Conservation (phyloP, 2,113 vertebrate genomes). For the Crypturellus undulatus region DNA sequence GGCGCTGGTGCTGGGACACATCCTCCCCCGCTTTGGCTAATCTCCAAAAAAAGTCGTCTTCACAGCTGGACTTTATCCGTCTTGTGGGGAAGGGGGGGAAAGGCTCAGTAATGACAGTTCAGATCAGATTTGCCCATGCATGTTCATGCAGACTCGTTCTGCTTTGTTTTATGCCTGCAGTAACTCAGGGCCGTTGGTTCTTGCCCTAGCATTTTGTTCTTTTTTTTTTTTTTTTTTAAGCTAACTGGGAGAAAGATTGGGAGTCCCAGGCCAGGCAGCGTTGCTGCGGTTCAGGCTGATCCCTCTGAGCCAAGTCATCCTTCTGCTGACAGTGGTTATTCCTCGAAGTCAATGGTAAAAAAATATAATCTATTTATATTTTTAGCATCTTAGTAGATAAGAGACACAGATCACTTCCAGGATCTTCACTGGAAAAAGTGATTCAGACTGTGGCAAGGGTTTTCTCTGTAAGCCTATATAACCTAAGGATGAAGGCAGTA, state of each 20-base stretch:
- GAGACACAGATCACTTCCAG: conserved; percentile 3
- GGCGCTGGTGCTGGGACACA: conserved; percentile 34
- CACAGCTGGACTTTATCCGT: conserved; percentile 29
- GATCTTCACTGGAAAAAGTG: conserved; percentile 34
- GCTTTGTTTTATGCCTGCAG: not conserved
- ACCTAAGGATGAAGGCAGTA: not conserved
- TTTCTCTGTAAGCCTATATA: not conserved
- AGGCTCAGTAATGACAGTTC: conserved; percentile 26
- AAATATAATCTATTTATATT: conserved; percentile 37
- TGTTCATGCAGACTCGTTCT: conserved; percentile 20
- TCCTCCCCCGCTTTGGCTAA: conserved; percentile 51
- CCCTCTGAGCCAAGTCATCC: not conserved
- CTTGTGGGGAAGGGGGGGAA: not conserved
- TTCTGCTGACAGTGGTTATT: conserved; percentile 3
- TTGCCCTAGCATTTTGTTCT: not conserved
- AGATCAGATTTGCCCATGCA: conserved; percentile 66
- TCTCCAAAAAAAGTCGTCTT: conserved; percentile 66
- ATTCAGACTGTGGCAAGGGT: not conserved
- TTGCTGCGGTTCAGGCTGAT: not conserved
- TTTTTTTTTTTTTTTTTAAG: not conserved
- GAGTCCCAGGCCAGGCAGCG: not conserved
- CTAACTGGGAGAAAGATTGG: not conserved
- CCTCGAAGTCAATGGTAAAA: not conserved
- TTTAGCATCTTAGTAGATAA: conserved; percentile 35
- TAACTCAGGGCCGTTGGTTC: not conserved